Percentiles rank a stretch among this genome's conserved stretches.
phyloP scores from a whole-genome alignment of 2,113 vertebrate species.

The Sclerurus mexicanus region DNA sequence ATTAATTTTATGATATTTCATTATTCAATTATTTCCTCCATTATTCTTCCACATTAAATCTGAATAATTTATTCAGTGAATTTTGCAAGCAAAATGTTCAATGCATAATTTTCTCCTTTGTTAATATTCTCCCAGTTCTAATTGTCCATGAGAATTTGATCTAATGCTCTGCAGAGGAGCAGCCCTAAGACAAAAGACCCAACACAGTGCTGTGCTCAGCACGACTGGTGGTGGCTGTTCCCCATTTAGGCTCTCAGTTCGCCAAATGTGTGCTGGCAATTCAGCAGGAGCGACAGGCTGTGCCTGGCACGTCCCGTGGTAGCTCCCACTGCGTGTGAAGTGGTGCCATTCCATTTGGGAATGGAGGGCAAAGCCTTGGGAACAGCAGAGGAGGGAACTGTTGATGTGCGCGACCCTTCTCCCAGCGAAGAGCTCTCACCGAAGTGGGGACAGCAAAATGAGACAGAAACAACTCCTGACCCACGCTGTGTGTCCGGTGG shows the following conservation, averaged over 20 bases:
- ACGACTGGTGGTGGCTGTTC: neutral
- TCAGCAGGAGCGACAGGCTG: neutral
- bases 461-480: neutral
- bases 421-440: neutral
- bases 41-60: constrained; percentile 62
- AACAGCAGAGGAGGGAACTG: fast-evolving
- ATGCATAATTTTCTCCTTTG: constrained; percentile 58
- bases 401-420: fast-evolving
- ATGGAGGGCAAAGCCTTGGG: neutral
- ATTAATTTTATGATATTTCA: constrained; percentile 59
- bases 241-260: neutral
- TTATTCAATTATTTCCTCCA: constrained; percentile 68
- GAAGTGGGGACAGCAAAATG: too few relatives aligned
- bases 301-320: neutral
- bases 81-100: constrained; percentile 66
- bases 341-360: fast-evolving
- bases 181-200: neutral
- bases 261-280: neutral
- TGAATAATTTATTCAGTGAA: constrained; percentile 72
- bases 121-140: constrained; percentile 54
- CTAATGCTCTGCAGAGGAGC: constrained; percentile 6
- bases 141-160: constrained; percentile 59
- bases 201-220: neutral
- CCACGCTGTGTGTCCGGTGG: neutral
- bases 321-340: neutral